phyloP scores from a whole-genome alignment of 2,113 vertebrate species.

The Nanger granti region DNA sequence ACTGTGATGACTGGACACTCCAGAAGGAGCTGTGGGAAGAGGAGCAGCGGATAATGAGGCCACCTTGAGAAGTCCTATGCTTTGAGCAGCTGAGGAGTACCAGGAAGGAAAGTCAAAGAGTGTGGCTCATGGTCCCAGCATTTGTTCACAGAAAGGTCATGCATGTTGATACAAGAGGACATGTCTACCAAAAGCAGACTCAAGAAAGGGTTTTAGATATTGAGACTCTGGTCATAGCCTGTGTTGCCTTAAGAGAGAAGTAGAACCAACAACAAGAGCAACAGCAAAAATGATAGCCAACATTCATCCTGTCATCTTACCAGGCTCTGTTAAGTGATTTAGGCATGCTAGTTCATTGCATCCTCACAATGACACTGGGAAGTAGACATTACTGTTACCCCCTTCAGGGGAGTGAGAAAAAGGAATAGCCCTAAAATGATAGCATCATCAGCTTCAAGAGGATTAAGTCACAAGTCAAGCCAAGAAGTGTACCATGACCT shows the following conservation, averaged over 20 bases:
- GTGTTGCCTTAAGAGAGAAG: background rate
- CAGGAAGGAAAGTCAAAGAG: background rate
- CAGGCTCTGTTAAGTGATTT: background rate
- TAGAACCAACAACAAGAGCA: background rate
- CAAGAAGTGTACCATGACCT: background rate
- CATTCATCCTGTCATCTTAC: background rate
- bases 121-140: background rate
- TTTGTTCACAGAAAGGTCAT: background rate
- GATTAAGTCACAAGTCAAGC: background rate
- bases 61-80: conserved; percentile 8
- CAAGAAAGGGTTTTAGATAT: background rate
- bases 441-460: background rate
- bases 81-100: background rate
- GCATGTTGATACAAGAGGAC: background rate
- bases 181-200: background rate
- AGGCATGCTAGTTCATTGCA: background rate
- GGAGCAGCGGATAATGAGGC: conserved; percentile 16
- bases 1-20: conserved; percentile 44
- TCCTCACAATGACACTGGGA: background rate
- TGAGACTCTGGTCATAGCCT: background rate
- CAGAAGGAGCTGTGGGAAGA: background rate
- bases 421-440: background rate
- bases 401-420: background rate
- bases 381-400: background rate
- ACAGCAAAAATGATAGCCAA: background rate